Conservation (phyloP, 2,797 vertebrate genomes). For the Oreochromis grahami region DNA sequence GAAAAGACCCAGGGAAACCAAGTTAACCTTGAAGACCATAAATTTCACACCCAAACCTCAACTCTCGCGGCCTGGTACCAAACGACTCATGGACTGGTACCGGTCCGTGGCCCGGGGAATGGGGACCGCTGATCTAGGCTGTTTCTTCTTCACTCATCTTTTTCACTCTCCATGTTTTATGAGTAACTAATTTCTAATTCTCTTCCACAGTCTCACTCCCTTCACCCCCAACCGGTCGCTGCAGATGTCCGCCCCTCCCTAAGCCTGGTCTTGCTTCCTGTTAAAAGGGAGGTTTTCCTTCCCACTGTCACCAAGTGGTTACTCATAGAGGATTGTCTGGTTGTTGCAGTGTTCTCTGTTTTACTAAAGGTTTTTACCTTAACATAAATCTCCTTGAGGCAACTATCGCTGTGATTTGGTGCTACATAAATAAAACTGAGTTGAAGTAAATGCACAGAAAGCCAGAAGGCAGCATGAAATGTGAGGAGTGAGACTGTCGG, state of each 20-base stretch:
- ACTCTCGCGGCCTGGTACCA: not conserved
- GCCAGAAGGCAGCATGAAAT: not conserved
- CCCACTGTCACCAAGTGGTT: not conserved
- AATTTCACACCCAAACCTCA: not conserved
- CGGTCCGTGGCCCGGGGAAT: too few relatives aligned
- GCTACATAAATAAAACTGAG: not conserved
- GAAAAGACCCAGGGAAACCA: fast-evolving
- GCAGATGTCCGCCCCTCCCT: not conserved
- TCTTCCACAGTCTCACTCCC: not conserved
- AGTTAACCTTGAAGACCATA: not conserved
- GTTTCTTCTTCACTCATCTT: not conserved
- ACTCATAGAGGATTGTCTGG: not conserved
- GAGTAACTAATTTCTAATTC: fast-evolving
- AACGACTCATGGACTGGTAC: too few relatives aligned
- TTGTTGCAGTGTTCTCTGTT: not conserved
- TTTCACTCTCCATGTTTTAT: not conserved
- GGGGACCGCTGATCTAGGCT: not conserved
- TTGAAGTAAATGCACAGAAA: not conserved
- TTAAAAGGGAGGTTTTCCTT: not conserved
- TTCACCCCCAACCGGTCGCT: fast-evolving
- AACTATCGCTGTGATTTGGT: not conserved
- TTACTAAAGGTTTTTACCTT: not conserved
- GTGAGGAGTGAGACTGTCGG: not conserved
- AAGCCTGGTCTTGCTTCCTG: not conserved
- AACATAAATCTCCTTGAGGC: not conserved